Evolutionary conservation across 2,797 vertebrate genomes (phyloP).

Genomic region (Thamnophis elegans): DNA sequence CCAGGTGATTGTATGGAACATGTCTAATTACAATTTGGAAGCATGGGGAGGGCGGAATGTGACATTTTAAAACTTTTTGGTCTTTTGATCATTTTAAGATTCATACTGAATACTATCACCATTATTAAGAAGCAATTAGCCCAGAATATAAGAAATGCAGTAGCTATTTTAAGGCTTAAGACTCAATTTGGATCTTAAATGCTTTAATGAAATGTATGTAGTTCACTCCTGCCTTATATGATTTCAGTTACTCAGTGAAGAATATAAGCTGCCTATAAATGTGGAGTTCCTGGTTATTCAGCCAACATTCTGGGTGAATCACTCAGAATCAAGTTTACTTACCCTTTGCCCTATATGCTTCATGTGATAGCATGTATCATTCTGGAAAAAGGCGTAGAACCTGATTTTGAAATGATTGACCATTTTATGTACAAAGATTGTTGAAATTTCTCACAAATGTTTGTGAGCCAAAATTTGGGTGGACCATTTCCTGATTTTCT

Average conservation of each 20-base stretch:
- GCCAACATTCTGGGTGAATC: background rate
- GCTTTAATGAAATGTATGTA: background rate
- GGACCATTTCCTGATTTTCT: background rate
- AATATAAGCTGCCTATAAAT: background rate
- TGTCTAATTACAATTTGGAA: background rate
- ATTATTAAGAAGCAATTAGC: background rate
- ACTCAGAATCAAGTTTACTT: background rate
- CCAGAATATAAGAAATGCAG: background rate
- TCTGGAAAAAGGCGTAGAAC: background rate
- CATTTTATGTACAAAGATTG: background rate
- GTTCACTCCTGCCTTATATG: background rate
- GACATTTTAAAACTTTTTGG: background rate
- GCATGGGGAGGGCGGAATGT: background rate
- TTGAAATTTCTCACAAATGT: background rate
- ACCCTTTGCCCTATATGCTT: background rate
- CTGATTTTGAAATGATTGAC: background rate
- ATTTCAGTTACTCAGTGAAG: background rate
- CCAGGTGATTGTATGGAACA: background rate
- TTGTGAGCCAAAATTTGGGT: background rate
- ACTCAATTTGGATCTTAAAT: background rate
- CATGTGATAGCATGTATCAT: background rate
- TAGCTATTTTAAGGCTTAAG: background rate
- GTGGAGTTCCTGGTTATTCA: background rate
- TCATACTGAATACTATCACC: background rate
- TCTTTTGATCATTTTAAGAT: background rate